Evolutionary conservation across 2,113 vertebrate genomes (phyloP).

Genomic region (Terrapene triunguis): DNA sequence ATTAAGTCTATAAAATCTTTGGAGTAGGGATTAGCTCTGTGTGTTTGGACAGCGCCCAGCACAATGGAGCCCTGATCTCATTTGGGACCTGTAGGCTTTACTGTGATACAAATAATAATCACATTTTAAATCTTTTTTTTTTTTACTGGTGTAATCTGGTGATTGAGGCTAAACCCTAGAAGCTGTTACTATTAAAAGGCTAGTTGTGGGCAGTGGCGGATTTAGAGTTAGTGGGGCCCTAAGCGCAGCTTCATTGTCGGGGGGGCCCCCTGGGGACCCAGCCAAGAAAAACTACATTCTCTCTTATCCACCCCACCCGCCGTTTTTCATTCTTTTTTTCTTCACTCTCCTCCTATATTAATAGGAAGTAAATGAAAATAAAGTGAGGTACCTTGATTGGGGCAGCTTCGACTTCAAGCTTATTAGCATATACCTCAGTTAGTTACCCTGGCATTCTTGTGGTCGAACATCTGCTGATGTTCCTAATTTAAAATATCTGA

Average conservation of each 20-base stretch:
- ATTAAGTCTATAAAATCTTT: background rate
- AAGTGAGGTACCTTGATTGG: too few species aligned
- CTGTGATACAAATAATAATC: background rate
- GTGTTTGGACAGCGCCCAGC: background rate
- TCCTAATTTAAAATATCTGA: background rate
- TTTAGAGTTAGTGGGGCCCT: too few species aligned
- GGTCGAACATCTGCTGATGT: too few species aligned
- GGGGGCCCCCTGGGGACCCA: too few species aligned
- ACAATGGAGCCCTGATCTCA: background rate
- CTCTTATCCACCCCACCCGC: too few species aligned
- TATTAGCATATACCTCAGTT: background rate
- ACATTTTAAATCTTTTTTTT: background rate
- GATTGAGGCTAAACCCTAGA: background rate
- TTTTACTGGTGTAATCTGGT: background rate
- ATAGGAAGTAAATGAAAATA: too few species aligned
- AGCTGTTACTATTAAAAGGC: background rate
- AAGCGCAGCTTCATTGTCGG: too few species aligned
- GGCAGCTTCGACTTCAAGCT: background rate
- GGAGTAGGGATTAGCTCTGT: background rate
- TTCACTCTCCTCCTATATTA: background rate
- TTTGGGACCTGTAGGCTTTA: background rate
- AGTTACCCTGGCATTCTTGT: background rate
- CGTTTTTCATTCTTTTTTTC: background rate
- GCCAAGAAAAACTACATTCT: too few species aligned
- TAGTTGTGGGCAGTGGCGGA: background rate